These are phyloP conservation scores for Entelurus aequoreus DNA, from an alignment of 2,113 vertebrate species.

Conservation along the genomic window DNA sequence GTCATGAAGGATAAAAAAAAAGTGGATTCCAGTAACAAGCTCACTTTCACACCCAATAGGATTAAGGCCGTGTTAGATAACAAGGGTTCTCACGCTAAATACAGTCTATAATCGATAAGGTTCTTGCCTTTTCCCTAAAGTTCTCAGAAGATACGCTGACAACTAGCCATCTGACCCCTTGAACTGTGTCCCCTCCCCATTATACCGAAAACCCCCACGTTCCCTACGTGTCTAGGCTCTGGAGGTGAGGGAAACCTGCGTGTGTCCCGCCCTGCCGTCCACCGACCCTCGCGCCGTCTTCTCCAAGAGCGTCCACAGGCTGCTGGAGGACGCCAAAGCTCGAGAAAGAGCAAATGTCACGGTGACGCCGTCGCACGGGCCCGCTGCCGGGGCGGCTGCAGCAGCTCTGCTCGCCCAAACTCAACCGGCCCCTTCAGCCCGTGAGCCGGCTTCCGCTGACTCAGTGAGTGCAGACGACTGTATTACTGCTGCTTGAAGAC, in stretches of 20 bases:
- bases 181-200: no score
- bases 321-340: conserved; percentile 68
- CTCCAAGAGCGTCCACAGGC: conserved; percentile 64
- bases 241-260: conserved; percentile 82
- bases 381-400: background rate
- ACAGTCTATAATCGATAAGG: background rate
- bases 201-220: no score
- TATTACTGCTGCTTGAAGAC: no score
- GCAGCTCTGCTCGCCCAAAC: conserved; percentile 29
- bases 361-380: background rate
- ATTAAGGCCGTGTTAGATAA: no score
- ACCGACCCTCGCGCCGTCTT: conserved; percentile 84
- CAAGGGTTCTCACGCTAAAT: background rate
- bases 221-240: conserved; percentile 76
- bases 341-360: background rate
- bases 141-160: no score
- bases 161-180: no score
- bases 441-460: background rate
- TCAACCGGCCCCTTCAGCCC: background rate
- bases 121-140: background rate
- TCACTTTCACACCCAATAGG: no score
- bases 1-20: no score
- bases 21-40: no score
- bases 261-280: conserved; percentile 81
- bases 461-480: background rate